These are phyloP conservation scores for Melanotaenia trifasciata DNA, from an alignment of 2,797 vertebrate species.

Conservation along the genomic window DNA sequence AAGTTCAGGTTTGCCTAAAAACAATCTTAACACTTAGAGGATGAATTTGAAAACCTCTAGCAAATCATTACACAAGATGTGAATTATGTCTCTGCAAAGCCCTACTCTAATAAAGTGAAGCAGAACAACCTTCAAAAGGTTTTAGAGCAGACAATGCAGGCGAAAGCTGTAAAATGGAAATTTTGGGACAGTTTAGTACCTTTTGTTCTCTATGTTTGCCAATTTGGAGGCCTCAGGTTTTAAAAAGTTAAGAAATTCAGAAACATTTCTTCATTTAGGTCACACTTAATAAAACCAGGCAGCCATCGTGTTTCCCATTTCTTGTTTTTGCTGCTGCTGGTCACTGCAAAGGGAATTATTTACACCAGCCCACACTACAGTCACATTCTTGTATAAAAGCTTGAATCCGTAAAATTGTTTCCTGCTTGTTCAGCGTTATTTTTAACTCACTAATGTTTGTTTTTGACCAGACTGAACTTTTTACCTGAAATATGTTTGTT, in stretches of 20 bases:
- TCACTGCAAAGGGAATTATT: background rate
- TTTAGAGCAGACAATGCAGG: background rate
- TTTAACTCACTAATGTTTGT: background rate
- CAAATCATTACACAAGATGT: background rate
- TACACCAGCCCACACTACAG: background rate
- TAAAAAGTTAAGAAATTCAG: background rate
- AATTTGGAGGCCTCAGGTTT: background rate
- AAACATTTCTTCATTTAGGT: background rate
- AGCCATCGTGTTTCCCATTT: background rate
- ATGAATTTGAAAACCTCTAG: background rate
- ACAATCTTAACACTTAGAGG: background rate
- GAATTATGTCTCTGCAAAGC: background rate
- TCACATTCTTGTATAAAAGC: background rate
- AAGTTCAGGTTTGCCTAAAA: background rate
- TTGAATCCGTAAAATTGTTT: background rate
- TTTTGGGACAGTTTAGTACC: no score
- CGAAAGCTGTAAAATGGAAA: no score
- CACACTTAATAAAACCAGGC: background rate
- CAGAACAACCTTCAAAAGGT: background rate
- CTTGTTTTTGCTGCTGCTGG: background rate
- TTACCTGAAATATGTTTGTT: background rate
- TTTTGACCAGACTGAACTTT: background rate
- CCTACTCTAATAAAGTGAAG: background rate
- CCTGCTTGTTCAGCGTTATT: background rate
- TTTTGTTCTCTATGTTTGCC: background rate